Evolutionary conservation across 2,888 invertebrate genomes (phyloP), one percentile per base, ranked within the genome.

Genomic region (Noctua janthe): DNA sequence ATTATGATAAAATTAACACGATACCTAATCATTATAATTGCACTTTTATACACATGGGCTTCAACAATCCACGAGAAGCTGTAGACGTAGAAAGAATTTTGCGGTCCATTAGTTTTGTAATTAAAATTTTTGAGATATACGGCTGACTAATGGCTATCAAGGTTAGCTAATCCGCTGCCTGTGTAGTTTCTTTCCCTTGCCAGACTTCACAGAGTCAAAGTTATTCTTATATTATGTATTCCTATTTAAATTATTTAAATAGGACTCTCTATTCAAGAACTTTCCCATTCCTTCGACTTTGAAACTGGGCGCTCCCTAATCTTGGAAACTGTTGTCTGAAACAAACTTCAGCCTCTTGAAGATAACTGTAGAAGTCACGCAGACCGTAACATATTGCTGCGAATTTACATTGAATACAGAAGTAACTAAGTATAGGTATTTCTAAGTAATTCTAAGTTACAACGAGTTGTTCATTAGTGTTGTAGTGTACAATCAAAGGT

Each of bases 241-340:
- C 1, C 47, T 70, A 82, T 82, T 76, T 67, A 73, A 76, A 83
- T 83, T 54, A 83, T 84, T 77, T 74, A 74, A 81, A 84, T 84
- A 20, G 67, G 74, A 23, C 43, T 77, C 56, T 74, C 71, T 71
- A 81, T 84, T 82, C 69, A 62, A 82, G 51, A 84, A 84, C 71
- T 84, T 81, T 66, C 39, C 49, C 59, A 54, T 64, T 47, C 51
- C 71, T 54, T 70, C 81, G 69, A 84, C 72, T 84, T 84, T 70
- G 84, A 78, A 81, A 84, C 54, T 43, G 66, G 71, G 51, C 59
- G 47, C 71, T 69, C 76, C 66, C 77, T 84, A 84, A 84, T 84
- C 74, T 84, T 74, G 23, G 81, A 51, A 77, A 84, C 71, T 81
- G 81, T 64, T 67, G 71, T 69, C 74, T 56, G 56, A 23, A 15